Conservation (phyloP, 2,113 vertebrate species). For the Quiscalus mexicanus region DNA sequence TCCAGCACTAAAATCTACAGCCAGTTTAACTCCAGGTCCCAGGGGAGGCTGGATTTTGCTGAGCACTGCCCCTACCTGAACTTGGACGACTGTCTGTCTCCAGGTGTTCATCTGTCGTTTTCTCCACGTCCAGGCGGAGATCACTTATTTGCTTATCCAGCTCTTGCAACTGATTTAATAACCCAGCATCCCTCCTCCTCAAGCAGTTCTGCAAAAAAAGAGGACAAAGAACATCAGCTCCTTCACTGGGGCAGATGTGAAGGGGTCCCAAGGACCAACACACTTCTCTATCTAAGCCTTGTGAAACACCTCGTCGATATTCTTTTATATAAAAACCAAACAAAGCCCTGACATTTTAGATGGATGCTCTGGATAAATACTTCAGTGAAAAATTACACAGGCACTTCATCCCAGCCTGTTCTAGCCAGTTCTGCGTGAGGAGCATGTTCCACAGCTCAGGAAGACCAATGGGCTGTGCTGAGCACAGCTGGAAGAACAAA, state of each 20-base stretch:
- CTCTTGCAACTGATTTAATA: slow-evolving; percentile 90
- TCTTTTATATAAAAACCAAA: neutral
- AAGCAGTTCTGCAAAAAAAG: slow-evolving; percentile 85
- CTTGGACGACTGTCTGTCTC: slow-evolving; percentile 94
- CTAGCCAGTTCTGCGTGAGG: neutral
- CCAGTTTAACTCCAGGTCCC: neutral
- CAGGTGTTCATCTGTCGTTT: slow-evolving; percentile 81
- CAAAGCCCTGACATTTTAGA: neutral
- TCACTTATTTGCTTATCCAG: slow-evolving; percentile 93
- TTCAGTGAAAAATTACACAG: neutral
- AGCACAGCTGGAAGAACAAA: slow-evolving; percentile 25
- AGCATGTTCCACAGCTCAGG: neutral
- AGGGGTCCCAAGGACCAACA: neutral
- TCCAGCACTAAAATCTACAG: neutral
- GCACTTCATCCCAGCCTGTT: neutral
- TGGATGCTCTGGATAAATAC: neutral
- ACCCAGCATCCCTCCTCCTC: slow-evolving; percentile 86
- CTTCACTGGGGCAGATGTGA: neutral
- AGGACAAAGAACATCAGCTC: neutral
- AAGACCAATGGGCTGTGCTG: neutral
- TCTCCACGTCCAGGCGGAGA: slow-evolving; percentile 86
- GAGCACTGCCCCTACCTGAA: slow-evolving; percentile 81
- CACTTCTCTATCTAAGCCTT: neutral
- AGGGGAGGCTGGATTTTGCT: neutral
- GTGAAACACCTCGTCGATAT: neutral